Conservation (phyloP, 2,113 vertebrate species). For the Corythornis vintsioides region DNA sequence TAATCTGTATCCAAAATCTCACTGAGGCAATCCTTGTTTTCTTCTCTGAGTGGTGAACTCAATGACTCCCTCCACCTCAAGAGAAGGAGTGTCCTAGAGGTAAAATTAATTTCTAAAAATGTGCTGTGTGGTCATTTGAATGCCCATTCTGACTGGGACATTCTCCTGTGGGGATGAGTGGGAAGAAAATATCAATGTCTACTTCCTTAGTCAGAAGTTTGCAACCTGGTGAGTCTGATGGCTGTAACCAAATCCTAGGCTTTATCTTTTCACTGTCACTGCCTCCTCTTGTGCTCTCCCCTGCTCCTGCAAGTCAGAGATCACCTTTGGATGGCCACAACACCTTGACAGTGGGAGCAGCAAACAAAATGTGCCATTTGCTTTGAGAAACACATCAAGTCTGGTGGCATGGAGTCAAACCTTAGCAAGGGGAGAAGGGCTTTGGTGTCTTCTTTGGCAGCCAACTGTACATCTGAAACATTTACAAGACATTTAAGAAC, state of each 20-base stretch:
- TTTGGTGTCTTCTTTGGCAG: background rate
- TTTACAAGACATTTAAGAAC: background rate
- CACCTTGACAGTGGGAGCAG: background rate
- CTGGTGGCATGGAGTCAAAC: background rate
- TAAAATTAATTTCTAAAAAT: background rate
- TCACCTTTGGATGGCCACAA: background rate
- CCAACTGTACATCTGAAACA: background rate
- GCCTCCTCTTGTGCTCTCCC: background rate
- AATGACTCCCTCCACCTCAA: background rate
- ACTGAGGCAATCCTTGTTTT: background rate
- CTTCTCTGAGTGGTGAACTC: background rate
- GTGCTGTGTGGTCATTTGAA: background rate
- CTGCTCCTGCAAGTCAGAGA: background rate
- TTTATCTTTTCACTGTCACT: background rate
- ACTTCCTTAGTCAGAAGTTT: background rate
- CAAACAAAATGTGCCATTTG: accelerated
- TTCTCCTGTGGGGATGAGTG: background rate
- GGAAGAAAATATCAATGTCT: background rate
- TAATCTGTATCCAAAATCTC: background rate
- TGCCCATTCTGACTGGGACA: background rate
- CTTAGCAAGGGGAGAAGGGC: background rate
- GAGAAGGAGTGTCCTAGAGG: background rate
- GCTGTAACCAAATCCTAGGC: accelerated
- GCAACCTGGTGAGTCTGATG: background rate
- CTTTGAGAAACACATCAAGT: background rate